Evolutionary conservation across 2,113 vertebrate species (phyloP).

Genomic region (Dinomys branickii): DNA sequence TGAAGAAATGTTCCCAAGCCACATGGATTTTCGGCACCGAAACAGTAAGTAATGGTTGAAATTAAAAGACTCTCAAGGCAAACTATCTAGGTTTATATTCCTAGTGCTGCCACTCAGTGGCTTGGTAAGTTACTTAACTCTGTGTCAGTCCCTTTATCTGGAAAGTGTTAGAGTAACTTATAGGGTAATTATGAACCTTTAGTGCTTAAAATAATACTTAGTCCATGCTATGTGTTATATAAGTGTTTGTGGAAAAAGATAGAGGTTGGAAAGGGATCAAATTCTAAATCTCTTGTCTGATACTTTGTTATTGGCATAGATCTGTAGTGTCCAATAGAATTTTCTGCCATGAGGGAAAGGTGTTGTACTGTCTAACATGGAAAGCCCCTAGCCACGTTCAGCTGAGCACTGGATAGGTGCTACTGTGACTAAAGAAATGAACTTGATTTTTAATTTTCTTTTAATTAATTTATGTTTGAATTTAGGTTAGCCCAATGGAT

Average conservation of each 20-base stretch:
- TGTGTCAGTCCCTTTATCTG: conserved; percentile 6
- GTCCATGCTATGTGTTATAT: background rate
- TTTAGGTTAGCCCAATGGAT: background rate
- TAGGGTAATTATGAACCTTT: background rate
- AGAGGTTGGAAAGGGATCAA: background rate
- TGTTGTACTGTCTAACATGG: background rate
- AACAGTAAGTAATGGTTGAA: background rate
- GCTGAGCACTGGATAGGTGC: background rate
- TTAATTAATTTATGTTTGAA: conserved; percentile 45
- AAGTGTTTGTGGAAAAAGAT: background rate
- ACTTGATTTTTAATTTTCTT: background rate
- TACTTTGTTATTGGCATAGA: background rate
- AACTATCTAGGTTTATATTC: background rate
- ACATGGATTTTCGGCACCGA: background rate
- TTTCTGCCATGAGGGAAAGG: background rate
- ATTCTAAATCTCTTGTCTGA: background rate
- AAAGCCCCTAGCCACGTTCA: background rate
- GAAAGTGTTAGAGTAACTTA: background rate
- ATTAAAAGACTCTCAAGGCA: background rate
- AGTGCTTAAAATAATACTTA: conserved; percentile 21
- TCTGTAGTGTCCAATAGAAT: background rate
- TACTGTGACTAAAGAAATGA: background rate
- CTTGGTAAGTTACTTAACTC: background rate
- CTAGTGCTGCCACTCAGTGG: background rate
- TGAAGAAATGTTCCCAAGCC: background rate